Conservation (phyloP, 2,888 invertebrate genomes). For the Dynastes grantii region DNA sequence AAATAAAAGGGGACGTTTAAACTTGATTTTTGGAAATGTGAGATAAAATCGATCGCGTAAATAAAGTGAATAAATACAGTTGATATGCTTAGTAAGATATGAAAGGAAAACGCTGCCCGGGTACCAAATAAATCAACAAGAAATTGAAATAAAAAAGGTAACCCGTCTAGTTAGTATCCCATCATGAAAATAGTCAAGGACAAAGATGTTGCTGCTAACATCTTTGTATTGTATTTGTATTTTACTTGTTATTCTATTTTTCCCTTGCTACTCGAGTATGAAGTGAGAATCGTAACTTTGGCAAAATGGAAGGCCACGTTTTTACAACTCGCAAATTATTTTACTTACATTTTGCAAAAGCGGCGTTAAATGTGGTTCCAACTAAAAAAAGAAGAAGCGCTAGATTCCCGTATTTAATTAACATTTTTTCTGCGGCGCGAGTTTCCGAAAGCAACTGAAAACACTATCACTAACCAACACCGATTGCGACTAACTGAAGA, state of each 20-base stretch:
- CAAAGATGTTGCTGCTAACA: neutral
- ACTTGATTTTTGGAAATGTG: neutral
- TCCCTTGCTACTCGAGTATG: neutral
- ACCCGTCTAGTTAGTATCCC: neutral
- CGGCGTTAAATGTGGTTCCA: neutral
- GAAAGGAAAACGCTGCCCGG: neutral
- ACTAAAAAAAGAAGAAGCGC: neutral
- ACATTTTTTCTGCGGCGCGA: slow-evolving; percentile 2
- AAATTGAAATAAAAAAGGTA: neutral
- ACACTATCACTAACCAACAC: slow-evolving; percentile 39
- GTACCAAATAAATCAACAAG: slow-evolving; percentile 6
- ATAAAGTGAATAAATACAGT: neutral
- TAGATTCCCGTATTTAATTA: slow-evolving; percentile 2
- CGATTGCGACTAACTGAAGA: slow-evolving; percentile 43
- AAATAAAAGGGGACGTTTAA: neutral
- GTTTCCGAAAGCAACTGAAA: slow-evolving; percentile 19
- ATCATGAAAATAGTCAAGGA: slow-evolving; percentile 9
- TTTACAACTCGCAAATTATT: neutral
- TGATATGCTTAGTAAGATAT: neutral
- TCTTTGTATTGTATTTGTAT: neutral
- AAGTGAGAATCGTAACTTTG: neutral
- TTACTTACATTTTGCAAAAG: slow-evolving; percentile 28
- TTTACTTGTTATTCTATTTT: neutral
- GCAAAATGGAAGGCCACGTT: too few species aligned
- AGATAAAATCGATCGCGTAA: neutral